Evolutionary conservation across 2,797 vertebrate genomes (phyloP), one percentile per base, ranked within the genome.

Genomic region (Moxostoma hubbsi): DNA sequence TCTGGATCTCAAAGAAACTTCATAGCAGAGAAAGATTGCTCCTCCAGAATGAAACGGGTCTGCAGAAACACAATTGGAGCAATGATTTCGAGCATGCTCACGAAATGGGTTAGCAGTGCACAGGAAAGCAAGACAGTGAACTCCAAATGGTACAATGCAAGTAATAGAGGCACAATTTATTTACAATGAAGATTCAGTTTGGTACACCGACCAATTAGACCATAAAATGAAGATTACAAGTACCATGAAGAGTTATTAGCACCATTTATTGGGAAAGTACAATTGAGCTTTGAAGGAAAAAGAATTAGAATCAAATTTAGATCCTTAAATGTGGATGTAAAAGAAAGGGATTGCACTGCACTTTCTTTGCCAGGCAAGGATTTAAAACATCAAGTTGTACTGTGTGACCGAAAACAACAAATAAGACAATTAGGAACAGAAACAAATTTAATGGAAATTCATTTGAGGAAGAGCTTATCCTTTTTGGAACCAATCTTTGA

Each of bases 11-110:
- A 88, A 71, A 18, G 81, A 74, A 61, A 88, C 83, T 81, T 85
- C 72, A 84, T 77, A 62, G 73, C 76, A 82, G 88, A 76, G 18
- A 24, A 82, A 85, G 68, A 77, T 53, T 82, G 81, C 24, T 92
- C 89, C 89, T 92, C 91, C 77, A 82, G 84, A 86, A 86, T 75
- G 84, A 86, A 85, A 86, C 47, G 73, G 64, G 66, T 93, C 90
- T 89, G 92, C 89, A 91, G 92, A 93, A 91, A 94, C 89, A 94
- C 88, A 93, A 90, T 24, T 77, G 85, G 88, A 84, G 89, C 72
- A 89, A 84, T 90, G 76, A 92, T 79, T 80, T 83, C 90, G 88
- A 86, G 77, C 73, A 81, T 85, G 78, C 69, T 72, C 82, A 82
- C 10, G 18, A 73, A 66, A 79, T 79, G 75, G 70, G 57, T 84